phyloP scores from a whole-genome alignment of 1,140 invertebrate species.

The Sesamia nonagrioides region DNA sequence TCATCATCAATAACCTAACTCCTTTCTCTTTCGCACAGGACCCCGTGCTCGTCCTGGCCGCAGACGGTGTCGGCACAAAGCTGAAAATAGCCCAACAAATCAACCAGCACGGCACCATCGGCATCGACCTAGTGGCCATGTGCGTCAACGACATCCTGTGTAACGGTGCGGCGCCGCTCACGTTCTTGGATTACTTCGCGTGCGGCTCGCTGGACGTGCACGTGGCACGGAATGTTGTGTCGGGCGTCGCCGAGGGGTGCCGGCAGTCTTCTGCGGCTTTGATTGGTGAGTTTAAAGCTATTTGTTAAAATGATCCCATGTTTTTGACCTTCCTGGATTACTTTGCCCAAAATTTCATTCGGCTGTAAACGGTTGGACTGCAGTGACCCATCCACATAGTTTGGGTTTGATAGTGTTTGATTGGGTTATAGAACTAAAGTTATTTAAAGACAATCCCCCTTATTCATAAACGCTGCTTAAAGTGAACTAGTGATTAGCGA shows the following conservation, averaged over 20 bases:
- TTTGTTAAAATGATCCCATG: too few species aligned
- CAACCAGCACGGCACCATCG: conserved; percentile 93
- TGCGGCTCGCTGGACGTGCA: conserved; percentile 93
- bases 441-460: too few species aligned
- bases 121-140: conserved; percentile 99
- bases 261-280: conserved; percentile 94
- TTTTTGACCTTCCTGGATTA: neutral
- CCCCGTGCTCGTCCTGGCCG: conserved; percentile 96
- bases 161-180: conserved; percentile 97
- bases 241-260: conserved; percentile 95
- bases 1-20: neutral
- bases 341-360: too few species aligned
- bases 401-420: too few species aligned
- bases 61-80: conserved; percentile 99
- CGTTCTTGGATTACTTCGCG: conserved; percentile 98
- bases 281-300: conserved; percentile 38
- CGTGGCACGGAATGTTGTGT: conserved; percentile 91
- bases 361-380: too few species aligned
- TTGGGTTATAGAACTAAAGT: too few species aligned
- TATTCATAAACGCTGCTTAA: too few species aligned
- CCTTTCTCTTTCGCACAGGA: conserved; percentile 87
- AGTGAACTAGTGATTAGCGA: too few species aligned
- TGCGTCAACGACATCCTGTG: conserved; percentile 99
- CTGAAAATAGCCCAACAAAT: conserved; percentile 96
- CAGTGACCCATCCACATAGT: too few species aligned